A percentile compares a stretch with the other conserved stretches of the same genome.
These are phyloP conservation scores for Onychorhynchus coronatus DNA, from an alignment of 2,113 vertebrate species.

Conservation along the genomic window DNA sequence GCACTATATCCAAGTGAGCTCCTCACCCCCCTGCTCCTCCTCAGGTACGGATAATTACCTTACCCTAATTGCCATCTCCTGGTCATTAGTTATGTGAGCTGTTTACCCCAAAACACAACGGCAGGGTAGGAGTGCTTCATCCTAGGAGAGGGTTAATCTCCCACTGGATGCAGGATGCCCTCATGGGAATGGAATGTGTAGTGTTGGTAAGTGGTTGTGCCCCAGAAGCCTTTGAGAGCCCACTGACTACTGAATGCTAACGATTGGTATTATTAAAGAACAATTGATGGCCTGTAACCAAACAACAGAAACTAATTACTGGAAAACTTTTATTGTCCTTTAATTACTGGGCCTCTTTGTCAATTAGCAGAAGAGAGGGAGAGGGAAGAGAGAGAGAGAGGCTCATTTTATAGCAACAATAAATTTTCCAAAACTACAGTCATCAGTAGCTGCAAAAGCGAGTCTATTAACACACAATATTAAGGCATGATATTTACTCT, in stretches of 20 bases:
- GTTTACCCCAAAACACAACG: conserved; percentile 33
- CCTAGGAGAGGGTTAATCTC: conserved; percentile 78
- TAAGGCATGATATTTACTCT: conserved; percentile 55
- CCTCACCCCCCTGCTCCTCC: neutral
- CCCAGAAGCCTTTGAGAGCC: conserved; percentile 76
- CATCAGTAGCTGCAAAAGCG: conserved; percentile 50
- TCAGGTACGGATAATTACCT: conserved; percentile 7
- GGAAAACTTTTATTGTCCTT: conserved; percentile 75
- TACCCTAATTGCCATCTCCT: neutral
- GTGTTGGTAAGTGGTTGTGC: conserved; percentile 83
- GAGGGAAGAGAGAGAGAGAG: conserved; percentile 57
- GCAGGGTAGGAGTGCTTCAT: neutral
- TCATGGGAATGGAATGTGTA: conserved; percentile 90
- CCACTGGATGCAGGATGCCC: conserved; percentile 65
- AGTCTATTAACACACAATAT: conserved; percentile 67
- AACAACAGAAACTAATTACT: conserved; percentile 82
- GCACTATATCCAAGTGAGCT: accelerated
- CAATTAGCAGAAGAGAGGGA: conserved; percentile 76
- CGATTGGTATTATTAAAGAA: conserved; percentile 83
- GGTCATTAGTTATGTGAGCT: neutral
- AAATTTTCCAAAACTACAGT: conserved; percentile 62
- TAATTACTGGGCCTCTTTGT: conserved; percentile 83
- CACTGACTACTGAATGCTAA: conserved; percentile 78
- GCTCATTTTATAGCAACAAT: conserved; percentile 72
- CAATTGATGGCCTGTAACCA: conserved; percentile 85